phyloP scores from a whole-genome alignment of 2,797 vertebrate species.

The Artibeus jamaicensis region DNA sequence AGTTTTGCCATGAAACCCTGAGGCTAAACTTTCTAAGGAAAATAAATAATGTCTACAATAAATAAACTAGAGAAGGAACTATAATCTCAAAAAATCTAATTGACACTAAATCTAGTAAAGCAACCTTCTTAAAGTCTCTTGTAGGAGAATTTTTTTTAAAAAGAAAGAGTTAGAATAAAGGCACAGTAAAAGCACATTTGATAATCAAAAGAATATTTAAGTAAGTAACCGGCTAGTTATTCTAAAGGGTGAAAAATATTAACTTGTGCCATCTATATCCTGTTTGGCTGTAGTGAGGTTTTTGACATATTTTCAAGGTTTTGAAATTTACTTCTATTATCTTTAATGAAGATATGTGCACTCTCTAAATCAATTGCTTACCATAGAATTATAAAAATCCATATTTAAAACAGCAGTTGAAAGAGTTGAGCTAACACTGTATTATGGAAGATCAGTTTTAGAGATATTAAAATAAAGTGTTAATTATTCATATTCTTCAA shows the following conservation, averaged over 20 bases:
- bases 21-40: conserved; percentile 65
- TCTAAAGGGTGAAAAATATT: background rate
- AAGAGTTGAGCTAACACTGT: background rate
- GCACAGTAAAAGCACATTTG: background rate
- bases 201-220: background rate
- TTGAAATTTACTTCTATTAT: background rate
- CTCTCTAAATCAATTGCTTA: background rate
- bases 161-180: background rate
- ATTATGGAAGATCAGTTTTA: background rate
- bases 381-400: background rate
- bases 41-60: conserved; percentile 47
- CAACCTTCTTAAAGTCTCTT: background rate
- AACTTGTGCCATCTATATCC: background rate
- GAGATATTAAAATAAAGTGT: background rate
- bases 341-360: background rate
- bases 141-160: background rate
- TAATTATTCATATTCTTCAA: background rate
- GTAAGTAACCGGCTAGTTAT: background rate
- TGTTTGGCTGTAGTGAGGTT: background rate
- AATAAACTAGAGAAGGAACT: conserved; percentile 61
- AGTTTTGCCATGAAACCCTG: conserved; percentile 57
- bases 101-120: conserved; percentile 38
- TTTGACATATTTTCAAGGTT: background rate
- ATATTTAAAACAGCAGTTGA: background rate
- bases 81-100: conserved; percentile 65